Percentiles rank a stretch among this genome's conserved stretches.
phyloP scores from a whole-genome alignment of 2,113 vertebrate species.

The Mola mola region DNA sequence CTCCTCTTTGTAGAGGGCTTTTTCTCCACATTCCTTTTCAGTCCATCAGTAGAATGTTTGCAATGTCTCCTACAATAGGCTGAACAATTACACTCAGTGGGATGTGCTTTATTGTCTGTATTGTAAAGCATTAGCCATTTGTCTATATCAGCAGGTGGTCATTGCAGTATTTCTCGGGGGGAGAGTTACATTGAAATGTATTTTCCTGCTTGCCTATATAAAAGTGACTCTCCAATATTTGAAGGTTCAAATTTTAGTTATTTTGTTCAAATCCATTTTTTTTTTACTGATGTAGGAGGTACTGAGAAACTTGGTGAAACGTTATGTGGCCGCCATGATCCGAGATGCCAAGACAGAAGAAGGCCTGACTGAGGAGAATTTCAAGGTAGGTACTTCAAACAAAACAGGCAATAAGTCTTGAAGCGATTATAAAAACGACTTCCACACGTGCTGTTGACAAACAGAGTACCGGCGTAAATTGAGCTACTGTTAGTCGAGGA shows the following conservation, averaged over 20 bases:
- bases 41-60: slow-evolving; percentile 26
- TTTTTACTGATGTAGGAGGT: slow-evolving; percentile 87
- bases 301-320: slow-evolving; percentile 95
- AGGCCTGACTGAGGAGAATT: slow-evolving; percentile 98
- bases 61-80: slow-evolving; percentile 8
- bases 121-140: slow-evolving; percentile 22
- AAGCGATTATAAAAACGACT: background rate
- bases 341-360: slow-evolving; percentile 99
- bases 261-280: background rate
- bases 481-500: too few relatives aligned
- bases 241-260: background rate
- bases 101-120: slow-evolving; percentile 18
- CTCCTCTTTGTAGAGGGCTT: background rate
- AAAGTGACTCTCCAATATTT: background rate
- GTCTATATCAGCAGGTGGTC: slow-evolving; percentile 14
- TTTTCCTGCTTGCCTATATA: background rate
- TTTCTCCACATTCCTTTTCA: slow-evolving; percentile 8
- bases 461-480: too few relatives aligned
- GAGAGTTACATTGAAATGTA: background rate
- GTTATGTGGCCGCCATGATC: slow-evolving; percentile 98
- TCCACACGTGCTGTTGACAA: too few relatives aligned
- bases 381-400: slow-evolving; percentile 85
- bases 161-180: background rate
- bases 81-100: slow-evolving; percentile 32
- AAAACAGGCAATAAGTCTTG: background rate